Percentiles rank a stretch among this genome's conserved stretches.
Conservation (phyloP, 1,140 invertebrate genomes). For the Sycobia sp. region DNA sequence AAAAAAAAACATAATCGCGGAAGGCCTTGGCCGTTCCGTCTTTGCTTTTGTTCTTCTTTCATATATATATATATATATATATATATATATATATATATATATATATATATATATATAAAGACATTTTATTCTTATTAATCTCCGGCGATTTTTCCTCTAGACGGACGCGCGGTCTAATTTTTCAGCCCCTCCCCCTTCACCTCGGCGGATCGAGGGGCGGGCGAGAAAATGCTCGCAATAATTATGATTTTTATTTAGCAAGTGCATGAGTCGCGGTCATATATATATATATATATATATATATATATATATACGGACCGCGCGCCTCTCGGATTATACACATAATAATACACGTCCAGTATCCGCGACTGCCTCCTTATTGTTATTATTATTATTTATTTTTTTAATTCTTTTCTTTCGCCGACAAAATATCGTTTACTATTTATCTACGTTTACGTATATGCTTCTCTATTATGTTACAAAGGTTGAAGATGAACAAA, state of each 20-base stretch:
- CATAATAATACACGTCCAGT: slow-evolving; percentile 34
- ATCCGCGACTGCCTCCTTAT: too few species aligned
- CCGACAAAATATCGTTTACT: slow-evolving; percentile 25
- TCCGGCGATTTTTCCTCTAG: slow-evolving; percentile 8
- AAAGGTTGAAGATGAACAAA: slow-evolving; percentile 11
- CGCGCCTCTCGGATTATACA: slow-evolving; percentile 44
- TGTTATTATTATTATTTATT: too few species aligned
- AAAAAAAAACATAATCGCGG: too few species aligned
- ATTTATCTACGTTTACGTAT: slow-evolving; percentile 26
- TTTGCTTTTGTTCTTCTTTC: too few species aligned
- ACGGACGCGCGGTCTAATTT: too few species aligned
- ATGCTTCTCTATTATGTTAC: slow-evolving; percentile 32
- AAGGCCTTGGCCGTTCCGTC: slow-evolving; percentile 44
- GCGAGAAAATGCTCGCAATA: slow-evolving; percentile 2
- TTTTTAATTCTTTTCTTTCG: slow-evolving; percentile 8
- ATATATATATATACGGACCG: too few species aligned
- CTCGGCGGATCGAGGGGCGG: background rate
- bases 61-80: too few species aligned
- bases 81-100: too few species aligned
- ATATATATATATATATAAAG: too few species aligned
- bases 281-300: too few species aligned
- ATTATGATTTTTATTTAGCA: too few species aligned
- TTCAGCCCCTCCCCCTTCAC: background rate
- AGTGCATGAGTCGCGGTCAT: slow-evolving; percentile 48
- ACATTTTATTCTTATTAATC: too few species aligned